These are phyloP conservation scores for Bombus balteatus DNA, from an alignment of 1,140 invertebrate species.

Conservation along the genomic window DNA sequence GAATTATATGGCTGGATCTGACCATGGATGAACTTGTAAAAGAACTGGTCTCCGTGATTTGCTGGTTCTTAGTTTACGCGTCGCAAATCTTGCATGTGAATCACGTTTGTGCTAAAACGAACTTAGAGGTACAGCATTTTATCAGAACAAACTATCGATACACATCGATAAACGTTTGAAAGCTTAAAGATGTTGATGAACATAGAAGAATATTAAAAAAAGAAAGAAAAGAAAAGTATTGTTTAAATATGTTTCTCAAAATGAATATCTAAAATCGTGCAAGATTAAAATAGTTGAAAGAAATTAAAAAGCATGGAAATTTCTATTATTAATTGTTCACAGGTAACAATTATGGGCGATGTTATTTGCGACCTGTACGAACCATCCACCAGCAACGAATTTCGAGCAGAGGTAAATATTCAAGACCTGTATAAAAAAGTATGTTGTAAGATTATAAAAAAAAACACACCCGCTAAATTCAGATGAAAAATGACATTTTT, in stretches of 20 bases:
- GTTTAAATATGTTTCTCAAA: neutral
- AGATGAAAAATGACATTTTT: slow-evolving; percentile 5
- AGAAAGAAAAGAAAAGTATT: neutral
- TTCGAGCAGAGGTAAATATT: slow-evolving; percentile 56
- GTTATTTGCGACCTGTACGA: slow-evolving; percentile 69
- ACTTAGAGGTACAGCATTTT: slow-evolving; percentile 40
- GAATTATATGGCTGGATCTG: slow-evolving; percentile 9
- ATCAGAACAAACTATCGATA: neutral
- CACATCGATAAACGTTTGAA: neutral
- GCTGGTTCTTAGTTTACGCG: slow-evolving; percentile 44
- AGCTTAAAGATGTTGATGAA: neutral
- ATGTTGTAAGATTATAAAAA: neutral
- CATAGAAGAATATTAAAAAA: neutral
- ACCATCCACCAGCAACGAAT: slow-evolving; percentile 55
- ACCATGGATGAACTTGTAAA: accelerated
- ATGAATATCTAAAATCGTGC: neutral
- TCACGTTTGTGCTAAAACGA: slow-evolving; percentile 48
- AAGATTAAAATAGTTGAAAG: neutral
- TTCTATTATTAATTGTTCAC: neutral
- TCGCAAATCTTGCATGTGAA: slow-evolving; percentile 50
- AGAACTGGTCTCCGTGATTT: slow-evolving; percentile 8
- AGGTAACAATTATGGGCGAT: slow-evolving; percentile 65
- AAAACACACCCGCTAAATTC: neutral
- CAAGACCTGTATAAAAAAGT: accelerated
- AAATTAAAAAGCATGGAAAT: neutral